phyloP scores from a whole-genome alignment of 2,113 vertebrate genomes.

The Chaetodon trifascialis region DNA sequence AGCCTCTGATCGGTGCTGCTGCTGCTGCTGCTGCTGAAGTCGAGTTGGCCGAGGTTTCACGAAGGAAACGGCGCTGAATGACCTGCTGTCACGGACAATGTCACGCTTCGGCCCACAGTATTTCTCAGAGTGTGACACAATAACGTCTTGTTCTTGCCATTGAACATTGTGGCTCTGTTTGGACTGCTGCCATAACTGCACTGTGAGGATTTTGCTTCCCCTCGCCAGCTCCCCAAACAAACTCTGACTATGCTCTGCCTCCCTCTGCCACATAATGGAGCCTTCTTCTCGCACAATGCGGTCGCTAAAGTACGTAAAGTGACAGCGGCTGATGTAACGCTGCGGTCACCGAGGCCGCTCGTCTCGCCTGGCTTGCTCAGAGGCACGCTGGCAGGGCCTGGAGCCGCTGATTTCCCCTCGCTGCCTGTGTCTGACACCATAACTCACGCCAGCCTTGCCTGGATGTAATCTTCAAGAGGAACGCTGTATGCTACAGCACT shows the following conservation, averaged over 20 bases:
- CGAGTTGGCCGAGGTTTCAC: constrained; percentile 29
- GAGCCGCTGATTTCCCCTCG: background rate
- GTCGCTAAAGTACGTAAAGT: constrained; percentile 26
- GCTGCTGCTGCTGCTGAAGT: too few species aligned
- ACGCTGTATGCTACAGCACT: constrained; percentile 24
- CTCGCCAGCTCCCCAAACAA: constrained; percentile 57
- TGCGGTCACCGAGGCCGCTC: background rate
- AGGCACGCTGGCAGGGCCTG: constrained; percentile 52
- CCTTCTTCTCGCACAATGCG: constrained; percentile 67
- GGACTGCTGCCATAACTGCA: constrained; percentile 43
- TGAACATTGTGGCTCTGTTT: constrained; percentile 61
- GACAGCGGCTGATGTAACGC: constrained; percentile 59
- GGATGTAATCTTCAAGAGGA: constrained; percentile 40
- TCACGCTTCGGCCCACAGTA: constrained; percentile 57
- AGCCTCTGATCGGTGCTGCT: background rate
- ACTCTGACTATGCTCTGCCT: constrained; percentile 39
- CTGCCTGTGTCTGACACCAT: constrained; percentile 25
- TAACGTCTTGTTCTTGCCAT: constrained; percentile 73
- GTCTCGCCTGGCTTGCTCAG: constrained; percentile 52
- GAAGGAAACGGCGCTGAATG: constrained; percentile 65
- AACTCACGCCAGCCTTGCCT: constrained; percentile 20
- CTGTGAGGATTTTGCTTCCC: constrained; percentile 51
- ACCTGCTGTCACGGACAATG: constrained; percentile 61
- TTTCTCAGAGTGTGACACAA: constrained; percentile 75
- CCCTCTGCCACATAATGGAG: constrained; percentile 51